Base-by-base conservation (phyloP, 2,113 vertebrate genomes). In the Felis chaus region DNA sequence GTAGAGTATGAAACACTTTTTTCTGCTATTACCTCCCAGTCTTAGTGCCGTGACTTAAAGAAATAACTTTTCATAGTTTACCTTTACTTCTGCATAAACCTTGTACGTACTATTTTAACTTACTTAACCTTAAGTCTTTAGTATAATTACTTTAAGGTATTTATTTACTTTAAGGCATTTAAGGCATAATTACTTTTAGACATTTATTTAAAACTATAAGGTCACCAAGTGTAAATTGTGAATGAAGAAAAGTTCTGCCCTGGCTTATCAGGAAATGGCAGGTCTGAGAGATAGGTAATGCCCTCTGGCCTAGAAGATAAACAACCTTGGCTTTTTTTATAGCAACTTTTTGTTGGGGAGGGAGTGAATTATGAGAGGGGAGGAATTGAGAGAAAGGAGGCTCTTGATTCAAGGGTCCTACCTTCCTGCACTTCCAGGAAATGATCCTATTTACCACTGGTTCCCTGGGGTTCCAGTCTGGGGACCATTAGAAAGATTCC, bases 201-300 rank as follows among this genome's bases (percentile, higher is more conserved):
- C 89, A 66, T 53, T 94, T 55, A 41, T 80, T 91, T 86, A 79
- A 95, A 95, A 87, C 74, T 80, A 14, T 81, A 66, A 87, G 45
- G 41, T 50, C 39, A 57, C 45, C 73, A 71, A 71, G 65, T 91
- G 27, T 91, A 89, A 82, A 94, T 74, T 91, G 87, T 94, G 53
- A 73, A 45, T 89, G 53, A 86, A 85, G 16, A 66, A 88, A 93
- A 78, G 53, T 66, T 94, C 29, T 92, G 1, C 48, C 84, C 66
- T 48, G 14, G 13, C 25, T 97, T 98, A 96, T 74, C 61, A 94
- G 92, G 41, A 92, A 93, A 90, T 71, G 85, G 27, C 85, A 85
- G 89, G 25, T 94, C 45, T 94, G 48, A 95, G 39, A 91, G 69
- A 85, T 25, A 86, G 55, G 39, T 90, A 85, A 31, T 95, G 39